Conservation (phyloP, 2,888 invertebrate species). For the Philhelius pedissequus region DNA sequence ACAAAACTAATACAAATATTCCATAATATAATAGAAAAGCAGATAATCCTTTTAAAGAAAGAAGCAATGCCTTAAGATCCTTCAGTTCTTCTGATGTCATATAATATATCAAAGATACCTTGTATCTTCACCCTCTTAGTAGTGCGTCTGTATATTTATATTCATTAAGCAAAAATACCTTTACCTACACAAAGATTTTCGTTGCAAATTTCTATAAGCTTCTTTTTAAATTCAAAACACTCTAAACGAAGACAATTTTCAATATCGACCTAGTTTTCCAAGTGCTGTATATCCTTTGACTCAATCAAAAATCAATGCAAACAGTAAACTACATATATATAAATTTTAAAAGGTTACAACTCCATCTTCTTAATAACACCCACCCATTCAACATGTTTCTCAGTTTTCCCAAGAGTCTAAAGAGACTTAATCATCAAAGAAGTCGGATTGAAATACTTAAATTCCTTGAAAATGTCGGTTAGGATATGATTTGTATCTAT, state of each 20-base stretch:
- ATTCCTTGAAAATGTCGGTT: background rate
- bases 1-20: no score
- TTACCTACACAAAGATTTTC: no score
- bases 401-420: background rate
- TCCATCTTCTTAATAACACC: background rate
- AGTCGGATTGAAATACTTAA: background rate
- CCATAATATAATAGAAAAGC: no score
- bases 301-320: background rate
- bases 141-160: background rate
- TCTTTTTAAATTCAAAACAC: background rate
- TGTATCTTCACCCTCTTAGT: background rate
- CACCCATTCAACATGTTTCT: background rate
- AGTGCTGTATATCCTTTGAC: background rate
- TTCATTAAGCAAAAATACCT: background rate
- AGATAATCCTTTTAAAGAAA: no score
- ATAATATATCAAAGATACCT: no score
- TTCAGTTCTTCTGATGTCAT: no score
- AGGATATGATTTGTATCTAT: background rate
- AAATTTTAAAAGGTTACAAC: background rate
- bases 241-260: background rate
- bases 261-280: background rate
- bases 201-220: background rate
- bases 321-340: background rate
- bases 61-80: no score
- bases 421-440: conserved; percentile 4